phyloP scores from a whole-genome alignment of 1,140 invertebrate species.

The Rhagoletis zephyria region DNA sequence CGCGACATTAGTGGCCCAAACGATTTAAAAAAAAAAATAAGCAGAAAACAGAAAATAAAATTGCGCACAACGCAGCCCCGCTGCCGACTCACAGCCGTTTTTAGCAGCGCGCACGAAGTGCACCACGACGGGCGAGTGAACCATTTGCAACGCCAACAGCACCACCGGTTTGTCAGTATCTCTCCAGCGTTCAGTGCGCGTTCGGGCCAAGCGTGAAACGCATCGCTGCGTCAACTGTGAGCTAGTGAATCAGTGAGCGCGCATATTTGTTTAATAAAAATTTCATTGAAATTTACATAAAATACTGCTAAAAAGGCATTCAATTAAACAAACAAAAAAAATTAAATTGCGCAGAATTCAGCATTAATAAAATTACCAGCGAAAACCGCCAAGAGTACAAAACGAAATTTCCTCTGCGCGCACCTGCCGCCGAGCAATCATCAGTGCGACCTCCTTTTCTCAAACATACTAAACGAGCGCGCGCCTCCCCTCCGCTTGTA shows the following conservation, averaged over 20 bases:
- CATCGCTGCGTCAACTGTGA: neutral
- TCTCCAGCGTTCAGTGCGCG: constrained; percentile 5
- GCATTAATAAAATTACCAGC: neutral
- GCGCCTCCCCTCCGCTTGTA: neutral
- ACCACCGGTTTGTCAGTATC: neutral
- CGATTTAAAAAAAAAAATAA: no score
- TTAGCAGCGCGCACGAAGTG: neutral
- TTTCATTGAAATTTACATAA: neutral
- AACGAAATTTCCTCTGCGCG: neutral
- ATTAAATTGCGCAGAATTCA: neutral
- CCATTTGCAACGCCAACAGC: neutral
- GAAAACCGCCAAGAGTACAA: neutral
- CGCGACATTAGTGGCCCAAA: neutral
- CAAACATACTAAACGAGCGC: neutral
- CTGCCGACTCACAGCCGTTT: neutral
- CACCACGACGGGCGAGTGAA: neutral
- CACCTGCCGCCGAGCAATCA: neutral
- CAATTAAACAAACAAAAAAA: neutral
- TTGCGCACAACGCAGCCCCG: neutral
- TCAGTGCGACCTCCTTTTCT: neutral
- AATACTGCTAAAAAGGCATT: neutral
- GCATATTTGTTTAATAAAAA: neutral
- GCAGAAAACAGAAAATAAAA: no score
- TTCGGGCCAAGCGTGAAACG: constrained; percentile 12
- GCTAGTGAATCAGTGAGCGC: neutral